Percentiles rank a stretch among this genome's conserved stretches.
These are phyloP conservation scores for Drosophila arawakana DNA, from an alignment of 1,140 invertebrate species.

Conservation along the genomic window DNA sequence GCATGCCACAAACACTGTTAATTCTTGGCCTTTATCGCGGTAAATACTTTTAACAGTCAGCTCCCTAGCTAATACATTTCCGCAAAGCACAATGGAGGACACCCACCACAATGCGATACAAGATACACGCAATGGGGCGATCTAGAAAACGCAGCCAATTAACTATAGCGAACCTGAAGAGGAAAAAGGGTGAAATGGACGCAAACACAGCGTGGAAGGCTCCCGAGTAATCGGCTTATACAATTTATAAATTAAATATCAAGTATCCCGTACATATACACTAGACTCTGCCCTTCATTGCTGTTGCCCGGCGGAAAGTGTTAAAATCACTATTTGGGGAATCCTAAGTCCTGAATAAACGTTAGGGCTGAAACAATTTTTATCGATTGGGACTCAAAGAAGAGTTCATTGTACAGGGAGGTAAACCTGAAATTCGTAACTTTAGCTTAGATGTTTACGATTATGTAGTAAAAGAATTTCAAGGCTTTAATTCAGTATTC, in stretches of 20 bases:
- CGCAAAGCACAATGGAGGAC: constrained; percentile 16
- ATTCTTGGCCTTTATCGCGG: constrained; percentile 33
- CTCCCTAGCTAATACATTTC: constrained; percentile 23
- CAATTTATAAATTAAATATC: constrained; percentile 74
- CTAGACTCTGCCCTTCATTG: neutral
- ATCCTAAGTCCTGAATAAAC: neutral
- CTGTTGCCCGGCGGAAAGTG: neutral
- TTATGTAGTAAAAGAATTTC: too few relatives aligned
- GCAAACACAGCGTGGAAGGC: constrained; percentile 21
- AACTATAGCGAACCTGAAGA: constrained; percentile 50
- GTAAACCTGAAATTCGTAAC: too few relatives aligned
- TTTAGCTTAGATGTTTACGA: too few relatives aligned
- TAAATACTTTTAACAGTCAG: constrained; percentile 12
- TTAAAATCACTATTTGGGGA: constrained; percentile 3
- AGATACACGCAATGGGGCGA: constrained; percentile 33
- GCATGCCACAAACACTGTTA: constrained; percentile 58
- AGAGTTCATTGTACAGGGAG: too few relatives aligned
- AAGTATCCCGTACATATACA: constrained; percentile 30
- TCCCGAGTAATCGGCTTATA: constrained; percentile 58
- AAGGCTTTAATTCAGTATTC: too few relatives aligned
- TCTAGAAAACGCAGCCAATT: constrained; percentile 42
- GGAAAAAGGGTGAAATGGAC: constrained; percentile 2
- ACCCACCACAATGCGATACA: neutral
- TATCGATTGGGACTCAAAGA: too few relatives aligned
- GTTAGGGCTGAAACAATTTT: neutral